These are phyloP conservation scores for Loris lydekkerianus DNA, from an alignment of 2,797 vertebrate genomes.

Conservation along the genomic window DNA sequence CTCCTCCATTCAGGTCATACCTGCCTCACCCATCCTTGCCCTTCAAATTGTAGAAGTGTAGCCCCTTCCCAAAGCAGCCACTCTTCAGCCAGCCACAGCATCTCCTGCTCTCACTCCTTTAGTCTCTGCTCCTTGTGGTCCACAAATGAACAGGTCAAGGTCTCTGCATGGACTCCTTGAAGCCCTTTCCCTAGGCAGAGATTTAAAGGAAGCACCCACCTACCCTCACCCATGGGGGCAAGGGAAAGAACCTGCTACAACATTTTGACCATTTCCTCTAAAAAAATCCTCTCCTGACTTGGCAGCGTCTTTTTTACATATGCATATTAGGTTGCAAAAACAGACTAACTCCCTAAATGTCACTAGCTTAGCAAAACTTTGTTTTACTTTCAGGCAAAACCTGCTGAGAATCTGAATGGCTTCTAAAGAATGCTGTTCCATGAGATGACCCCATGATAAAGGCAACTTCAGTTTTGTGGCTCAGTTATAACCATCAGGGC, in stretches of 20 bases:
- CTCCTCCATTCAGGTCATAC: background rate
- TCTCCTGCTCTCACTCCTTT: background rate
- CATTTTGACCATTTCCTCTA: background rate
- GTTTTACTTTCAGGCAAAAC: background rate
- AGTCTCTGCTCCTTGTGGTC: background rate
- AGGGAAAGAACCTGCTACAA: background rate
- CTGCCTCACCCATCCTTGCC: background rate
- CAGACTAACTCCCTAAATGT: background rate
- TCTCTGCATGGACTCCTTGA: background rate
- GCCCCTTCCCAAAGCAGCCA: background rate
- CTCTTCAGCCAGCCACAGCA: background rate
- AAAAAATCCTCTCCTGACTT: slow-evolving; percentile 1
- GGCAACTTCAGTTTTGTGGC: background rate
- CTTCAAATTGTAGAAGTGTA: background rate
- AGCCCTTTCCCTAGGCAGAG: background rate
- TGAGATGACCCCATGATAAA: background rate
- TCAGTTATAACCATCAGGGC: background rate
- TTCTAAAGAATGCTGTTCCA: background rate
- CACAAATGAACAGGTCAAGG: background rate
- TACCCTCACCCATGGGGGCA: background rate
- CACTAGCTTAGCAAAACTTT: background rate
- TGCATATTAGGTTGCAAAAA: background rate
- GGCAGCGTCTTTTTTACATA: background rate
- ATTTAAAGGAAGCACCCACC: background rate
- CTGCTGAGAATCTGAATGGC: background rate